Conservation (phyloP, 2,113 vertebrate species). For the Lethenteron camtschaticum region DNA sequence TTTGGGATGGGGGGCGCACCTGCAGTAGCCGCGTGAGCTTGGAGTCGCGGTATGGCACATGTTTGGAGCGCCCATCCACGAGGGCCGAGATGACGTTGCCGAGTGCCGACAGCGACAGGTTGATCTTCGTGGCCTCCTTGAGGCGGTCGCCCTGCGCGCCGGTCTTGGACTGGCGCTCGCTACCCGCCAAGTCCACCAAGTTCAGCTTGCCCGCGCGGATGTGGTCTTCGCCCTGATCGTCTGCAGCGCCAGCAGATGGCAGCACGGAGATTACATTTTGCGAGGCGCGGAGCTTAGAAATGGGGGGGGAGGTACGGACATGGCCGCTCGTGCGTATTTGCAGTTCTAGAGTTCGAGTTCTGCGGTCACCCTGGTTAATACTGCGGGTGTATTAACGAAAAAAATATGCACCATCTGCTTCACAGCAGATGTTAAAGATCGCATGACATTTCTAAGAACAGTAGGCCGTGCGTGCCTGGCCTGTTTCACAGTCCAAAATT, state of each 20-base stretch:
- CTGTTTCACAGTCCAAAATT: no score
- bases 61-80: constrained; percentile 41
- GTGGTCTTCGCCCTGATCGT: constrained; percentile 33
- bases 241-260: constrained; percentile 16
- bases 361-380: no score
- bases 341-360: no score
- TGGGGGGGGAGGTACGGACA: no score
- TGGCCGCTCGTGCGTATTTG: no score
- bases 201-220: constrained; percentile 55
- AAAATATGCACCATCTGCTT: no score
- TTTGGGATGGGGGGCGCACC: constrained; percentile 12
- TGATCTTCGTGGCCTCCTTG: constrained; percentile 66
- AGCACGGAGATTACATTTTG: no score
- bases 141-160: constrained; percentile 47
- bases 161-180: constrained; percentile 61
- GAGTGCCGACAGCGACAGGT: constrained; percentile 75
- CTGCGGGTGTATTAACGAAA: no score
- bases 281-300: no score
- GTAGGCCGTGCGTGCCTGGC: no score
- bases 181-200: constrained; percentile 62
- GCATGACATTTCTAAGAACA: no score
- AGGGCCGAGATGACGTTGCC: constrained; percentile 64
- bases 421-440: no score
- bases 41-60: constrained; percentile 57
- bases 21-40: constrained; percentile 66